Evolutionary conservation across 2,888 invertebrate genomes (phyloP).

Genomic region (Stictocephala bisonia): DNA sequence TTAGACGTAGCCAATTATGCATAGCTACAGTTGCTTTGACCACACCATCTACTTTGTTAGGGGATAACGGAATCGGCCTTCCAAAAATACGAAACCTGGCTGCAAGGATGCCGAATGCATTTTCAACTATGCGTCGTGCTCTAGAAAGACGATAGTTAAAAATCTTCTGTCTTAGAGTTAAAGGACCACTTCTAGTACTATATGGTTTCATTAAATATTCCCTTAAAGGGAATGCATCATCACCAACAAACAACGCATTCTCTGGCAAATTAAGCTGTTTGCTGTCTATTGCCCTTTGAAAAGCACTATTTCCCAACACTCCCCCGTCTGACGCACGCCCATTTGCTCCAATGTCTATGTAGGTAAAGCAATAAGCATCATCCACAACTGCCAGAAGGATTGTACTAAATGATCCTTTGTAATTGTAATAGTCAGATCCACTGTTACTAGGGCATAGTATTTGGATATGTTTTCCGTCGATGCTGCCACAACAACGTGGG

Average conservation of each 20-base stretch:
- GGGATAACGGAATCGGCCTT: too few species aligned
- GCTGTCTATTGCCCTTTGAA: conserved; percentile 19
- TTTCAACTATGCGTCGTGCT: too few species aligned
- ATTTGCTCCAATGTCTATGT: conserved; percentile 49
- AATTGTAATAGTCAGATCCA: conserved; percentile 43
- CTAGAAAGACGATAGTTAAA: too few species aligned
- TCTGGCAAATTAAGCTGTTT: conserved; percentile 4
- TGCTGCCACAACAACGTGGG: conserved; percentile 32
- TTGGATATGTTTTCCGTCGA: conserved; percentile 44
- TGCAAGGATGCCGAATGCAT: too few species aligned
- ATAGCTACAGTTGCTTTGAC: background rate
- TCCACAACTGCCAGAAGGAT: conserved; percentile 41
- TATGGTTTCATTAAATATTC: conserved; percentile 46
- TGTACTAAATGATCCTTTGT: conserved; percentile 26
- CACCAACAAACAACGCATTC: conserved; percentile 38
- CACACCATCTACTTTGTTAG: background rate
- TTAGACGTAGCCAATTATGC: conserved; percentile 15
- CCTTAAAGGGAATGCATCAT: conserved; percentile 48
- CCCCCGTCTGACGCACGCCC: background rate
- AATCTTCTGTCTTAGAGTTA: too few species aligned
- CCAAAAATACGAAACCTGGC: too few species aligned
- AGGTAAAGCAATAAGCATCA: conserved; percentile 49
- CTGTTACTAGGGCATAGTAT: conserved; percentile 22
- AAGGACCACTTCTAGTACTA: too few species aligned
- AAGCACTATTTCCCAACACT: conserved; percentile 25